Evolutionary conservation across 2,113 vertebrate genomes (phyloP), one percentile per base, ranked within the genome.

Genomic region (Papio anubis): DNA sequence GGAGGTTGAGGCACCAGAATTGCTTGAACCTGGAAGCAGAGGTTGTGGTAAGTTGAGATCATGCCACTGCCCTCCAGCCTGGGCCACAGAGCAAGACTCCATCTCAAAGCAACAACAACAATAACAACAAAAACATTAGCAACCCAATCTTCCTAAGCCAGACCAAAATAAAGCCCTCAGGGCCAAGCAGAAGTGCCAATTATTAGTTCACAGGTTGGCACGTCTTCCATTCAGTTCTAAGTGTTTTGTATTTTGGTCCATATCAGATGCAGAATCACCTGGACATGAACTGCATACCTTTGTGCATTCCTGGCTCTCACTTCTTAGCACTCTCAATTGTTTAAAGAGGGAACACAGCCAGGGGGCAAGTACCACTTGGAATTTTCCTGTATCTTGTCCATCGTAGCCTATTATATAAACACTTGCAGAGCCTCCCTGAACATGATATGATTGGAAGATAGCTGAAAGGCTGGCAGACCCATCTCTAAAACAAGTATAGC

Each of bases 191-290:
- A 17, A 12, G 9, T 8, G 3, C 18, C 12, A 0, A 0, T 72
- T 50, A 3, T 75, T 2, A 4, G 55, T 52, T 6, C 7, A 1
- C 13, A 4, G 0, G 17, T 0, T 12, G 45, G 75, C 13, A 2
- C 1, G 9, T n/a, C 40, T 55, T 32, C 38, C 27, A 21, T 21
- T 17, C 38, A 5, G n/a, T 1, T 55, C n/a, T 35, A 3, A n/a
- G 43, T 12, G 9, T 32, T 7, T 11, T 11, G 0, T 0, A 0
- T 48, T 76, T 13, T 20, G 25, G 61, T 38, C 52, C 55, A 0
- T 9, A 2, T 27, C 16, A 8, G 25, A 23, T 38, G n/a, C 20
- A n/a, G 61, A 12, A 9, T 55, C 43, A 3, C 87, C 55, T 32
- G 45, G 38, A 5, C 32, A 0, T 11, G 1, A 0, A 4, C 20